Percentiles rank a stretch among this genome's conserved stretches.
phyloP scores from a whole-genome alignment of 2,888 invertebrate species.

The Alitta virens region DNA sequence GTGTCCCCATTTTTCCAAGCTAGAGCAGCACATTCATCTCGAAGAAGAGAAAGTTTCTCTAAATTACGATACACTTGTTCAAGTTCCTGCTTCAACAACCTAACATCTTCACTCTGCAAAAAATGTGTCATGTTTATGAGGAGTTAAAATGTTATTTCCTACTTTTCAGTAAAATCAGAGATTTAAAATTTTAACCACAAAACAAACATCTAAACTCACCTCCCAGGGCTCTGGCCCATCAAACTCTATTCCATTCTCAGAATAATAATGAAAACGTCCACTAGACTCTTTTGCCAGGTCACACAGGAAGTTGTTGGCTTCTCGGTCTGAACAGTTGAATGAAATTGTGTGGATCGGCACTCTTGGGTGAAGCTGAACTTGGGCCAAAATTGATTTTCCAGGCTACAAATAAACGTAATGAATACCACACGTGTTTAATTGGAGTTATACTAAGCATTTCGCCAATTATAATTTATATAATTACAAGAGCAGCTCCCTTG shows the following conservation, averaged over 20 bases:
- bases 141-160: too few relatives aligned
- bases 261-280: slow-evolving; percentile 56
- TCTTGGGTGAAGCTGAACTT: slow-evolving; percentile 51
- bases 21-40: slow-evolving; percentile 53
- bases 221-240: slow-evolving; percentile 53
- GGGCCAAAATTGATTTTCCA: slow-evolving; percentile 53
- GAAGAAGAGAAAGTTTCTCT: slow-evolving; percentile 46
- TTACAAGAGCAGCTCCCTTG: too few relatives aligned
- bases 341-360: slow-evolving; percentile 57
- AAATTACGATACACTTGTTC: slow-evolving; percentile 43
- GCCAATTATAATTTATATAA: too few relatives aligned
- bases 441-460: too few relatives aligned
- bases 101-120: slow-evolving; percentile 55
- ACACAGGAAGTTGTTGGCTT: slow-evolving; percentile 54
- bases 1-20: slow-evolving; percentile 47
- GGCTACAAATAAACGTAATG: slow-evolving; percentile 36
- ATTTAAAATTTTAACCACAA: too few relatives aligned
- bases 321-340: slow-evolving; percentile 56
- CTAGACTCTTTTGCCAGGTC: slow-evolving; percentile 51
- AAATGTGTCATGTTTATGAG: too few relatives aligned
- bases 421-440: not conserved
- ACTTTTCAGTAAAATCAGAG: too few relatives aligned
- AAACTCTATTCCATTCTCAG: slow-evolving; percentile 43
- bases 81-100: slow-evolving; percentile 49
- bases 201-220: slow-evolving; percentile 32